phyloP scores from a whole-genome alignment of 2,113 vertebrate genomes.

The Neomonachus schauinslandi region DNA sequence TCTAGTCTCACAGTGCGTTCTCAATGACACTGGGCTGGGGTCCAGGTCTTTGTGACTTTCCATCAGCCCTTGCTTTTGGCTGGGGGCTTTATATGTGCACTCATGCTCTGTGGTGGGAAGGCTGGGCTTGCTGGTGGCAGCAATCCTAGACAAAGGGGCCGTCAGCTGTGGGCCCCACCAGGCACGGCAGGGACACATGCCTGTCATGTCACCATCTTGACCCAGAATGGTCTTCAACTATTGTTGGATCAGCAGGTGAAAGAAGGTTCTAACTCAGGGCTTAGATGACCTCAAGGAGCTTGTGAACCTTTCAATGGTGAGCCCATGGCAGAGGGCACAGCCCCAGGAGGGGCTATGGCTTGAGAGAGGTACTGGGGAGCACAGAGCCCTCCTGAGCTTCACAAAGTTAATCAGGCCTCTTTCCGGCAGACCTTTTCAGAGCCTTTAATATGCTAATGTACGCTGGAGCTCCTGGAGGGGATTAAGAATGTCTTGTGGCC shows the following conservation, averaged over 20 bases:
- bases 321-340: not conserved
- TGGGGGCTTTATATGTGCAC: not conserved
- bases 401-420: not conserved
- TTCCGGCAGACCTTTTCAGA: constrained; percentile 58
- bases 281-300: not conserved
- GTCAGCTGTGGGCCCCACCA: not conserved
- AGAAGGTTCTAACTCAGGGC: not conserved
- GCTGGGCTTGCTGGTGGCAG: not conserved
- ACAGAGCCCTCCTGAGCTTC: not conserved
- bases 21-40: not conserved
- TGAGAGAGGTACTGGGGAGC: not conserved
- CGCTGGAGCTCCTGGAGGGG: not conserved
- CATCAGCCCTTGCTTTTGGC: too few species aligned
- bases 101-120: not conserved
- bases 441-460: constrained; percentile 55
- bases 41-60: not conserved
- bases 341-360: not conserved
- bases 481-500: not conserved
- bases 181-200: not conserved
- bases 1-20: not conserved
- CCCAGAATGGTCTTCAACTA: not conserved
- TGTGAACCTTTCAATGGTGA: not conserved
- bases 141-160: not conserved
- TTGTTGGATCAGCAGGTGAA: not conserved
- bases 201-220: not conserved